phyloP scores from a whole-genome alignment of 2,797 vertebrate genomes.

The Silurus aristotelis region DNA sequence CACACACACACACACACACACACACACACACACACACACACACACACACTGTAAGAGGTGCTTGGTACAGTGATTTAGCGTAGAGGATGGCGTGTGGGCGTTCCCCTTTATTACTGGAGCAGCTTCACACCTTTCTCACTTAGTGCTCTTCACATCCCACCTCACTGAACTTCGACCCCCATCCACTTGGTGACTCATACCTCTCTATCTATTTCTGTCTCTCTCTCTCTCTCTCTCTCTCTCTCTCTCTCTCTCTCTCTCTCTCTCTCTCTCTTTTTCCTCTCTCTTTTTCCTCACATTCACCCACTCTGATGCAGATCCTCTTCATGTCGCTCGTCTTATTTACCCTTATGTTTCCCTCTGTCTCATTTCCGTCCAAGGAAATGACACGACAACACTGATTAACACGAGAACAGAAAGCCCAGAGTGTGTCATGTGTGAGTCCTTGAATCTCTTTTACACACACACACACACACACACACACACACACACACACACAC shows the following conservation, averaged over 20 bases:
- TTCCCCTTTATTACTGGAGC: constrained; percentile 67
- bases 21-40: constrained; percentile 20
- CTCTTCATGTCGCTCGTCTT: constrained; percentile 44
- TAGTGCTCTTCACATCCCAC: constrained; percentile 68
- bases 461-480: background rate
- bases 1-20: constrained; percentile 24
- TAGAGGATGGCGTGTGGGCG: constrained; percentile 57
- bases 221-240: constrained; percentile 37
- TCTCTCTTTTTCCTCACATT: constrained; percentile 25
- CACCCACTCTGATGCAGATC: constrained; percentile 49
- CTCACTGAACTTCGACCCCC: constrained; percentile 65
- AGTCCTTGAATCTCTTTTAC: background rate
- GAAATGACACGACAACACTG: constrained; percentile 52
- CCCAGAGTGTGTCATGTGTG: constrained; percentile 64
- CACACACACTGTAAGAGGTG: constrained; percentile 42
- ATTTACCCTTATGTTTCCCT: constrained; percentile 19
- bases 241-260: constrained; percentile 19
- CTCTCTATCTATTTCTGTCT: constrained; percentile 49
- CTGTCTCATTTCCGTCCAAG: constrained; percentile 23
- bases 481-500: constrained; percentile 1
- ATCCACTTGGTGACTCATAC: constrained; percentile 68
- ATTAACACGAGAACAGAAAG: constrained; percentile 52
- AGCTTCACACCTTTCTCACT: constrained; percentile 72
- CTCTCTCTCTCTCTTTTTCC: background rate
- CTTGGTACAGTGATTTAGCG: constrained; percentile 55